Evolutionary conservation across 2,888 invertebrate species (phyloP).

Genomic region (Chrysomela aeneicollis): DNA sequence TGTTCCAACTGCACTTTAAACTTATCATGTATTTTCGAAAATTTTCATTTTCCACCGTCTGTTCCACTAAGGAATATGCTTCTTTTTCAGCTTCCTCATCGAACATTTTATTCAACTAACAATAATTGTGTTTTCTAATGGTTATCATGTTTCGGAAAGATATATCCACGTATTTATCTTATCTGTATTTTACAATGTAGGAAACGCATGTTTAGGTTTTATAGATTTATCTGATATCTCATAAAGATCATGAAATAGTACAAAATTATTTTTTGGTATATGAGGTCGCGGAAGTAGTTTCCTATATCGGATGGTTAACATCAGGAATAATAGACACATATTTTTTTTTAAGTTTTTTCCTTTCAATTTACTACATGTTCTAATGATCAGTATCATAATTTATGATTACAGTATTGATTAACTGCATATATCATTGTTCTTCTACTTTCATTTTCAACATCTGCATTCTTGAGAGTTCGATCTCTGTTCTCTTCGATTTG

Average conservation of each 20-base stretch:
- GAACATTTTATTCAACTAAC: constrained; percentile 14
- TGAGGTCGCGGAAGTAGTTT: too few relatives aligned
- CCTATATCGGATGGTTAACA: too few relatives aligned
- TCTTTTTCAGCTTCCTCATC: constrained; percentile 26
- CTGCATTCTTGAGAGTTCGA: too few relatives aligned
- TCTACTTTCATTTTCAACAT: too few relatives aligned
- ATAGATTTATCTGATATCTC: not conserved
- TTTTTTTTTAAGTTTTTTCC: too few relatives aligned
- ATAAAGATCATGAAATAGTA: not conserved
- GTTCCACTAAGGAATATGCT: constrained; percentile 22
- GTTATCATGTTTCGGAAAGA: not conserved
- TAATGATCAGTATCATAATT: too few relatives aligned
- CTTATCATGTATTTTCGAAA: constrained; percentile 20
- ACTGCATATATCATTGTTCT: too few relatives aligned
- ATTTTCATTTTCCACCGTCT: constrained; percentile 22
- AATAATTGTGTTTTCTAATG: not conserved
- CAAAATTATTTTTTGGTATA: too few relatives aligned
- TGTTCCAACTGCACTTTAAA: not conserved
- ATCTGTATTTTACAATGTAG: not conserved
- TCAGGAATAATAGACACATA: too few relatives aligned
- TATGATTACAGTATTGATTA: too few relatives aligned
- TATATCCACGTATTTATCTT: not conserved
- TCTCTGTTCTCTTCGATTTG: not conserved
- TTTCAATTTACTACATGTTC: too few relatives aligned
- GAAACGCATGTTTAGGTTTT: not conserved